Conservation (phyloP, 2,113 vertebrate genomes). For the Noctilio leporinus region DNA sequence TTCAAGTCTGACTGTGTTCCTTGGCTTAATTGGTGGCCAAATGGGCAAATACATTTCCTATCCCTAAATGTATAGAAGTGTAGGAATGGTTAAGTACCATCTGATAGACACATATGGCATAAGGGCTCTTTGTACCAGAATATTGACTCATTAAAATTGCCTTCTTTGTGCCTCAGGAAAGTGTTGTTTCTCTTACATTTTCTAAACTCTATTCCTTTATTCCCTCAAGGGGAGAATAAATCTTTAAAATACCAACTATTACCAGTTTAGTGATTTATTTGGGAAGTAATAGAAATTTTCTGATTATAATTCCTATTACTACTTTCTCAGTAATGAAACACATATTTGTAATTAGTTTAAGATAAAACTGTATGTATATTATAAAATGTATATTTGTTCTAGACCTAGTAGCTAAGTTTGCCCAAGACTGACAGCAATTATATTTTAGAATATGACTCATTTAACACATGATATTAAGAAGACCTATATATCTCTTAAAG, state of each 20-base stretch:
- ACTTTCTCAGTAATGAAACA: slow-evolving; percentile 7
- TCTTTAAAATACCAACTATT: background rate
- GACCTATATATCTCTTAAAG: background rate
- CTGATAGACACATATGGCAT: background rate
- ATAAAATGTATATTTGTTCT: background rate
- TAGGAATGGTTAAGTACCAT: background rate
- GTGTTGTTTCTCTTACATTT: background rate
- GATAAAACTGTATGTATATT: background rate
- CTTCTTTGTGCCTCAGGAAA: background rate
- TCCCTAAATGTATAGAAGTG: background rate
- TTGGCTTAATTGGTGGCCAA: no score
- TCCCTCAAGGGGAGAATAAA: background rate
- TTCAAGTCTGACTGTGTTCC: background rate
- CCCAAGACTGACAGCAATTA: background rate
- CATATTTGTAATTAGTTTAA: background rate
- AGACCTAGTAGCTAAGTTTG: background rate
- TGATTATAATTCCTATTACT: background rate
- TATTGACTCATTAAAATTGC: slow-evolving; percentile 9
- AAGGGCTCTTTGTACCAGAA: background rate
- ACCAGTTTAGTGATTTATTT: background rate
- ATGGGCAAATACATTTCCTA: background rate
- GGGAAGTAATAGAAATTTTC: background rate
- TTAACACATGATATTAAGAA: slow-evolving; percentile 24
- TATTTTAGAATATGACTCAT: slow-evolving; percentile 26
- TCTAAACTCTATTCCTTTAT: background rate